Percentiles rank a stretch among this genome's conserved stretches.
These are phyloP conservation scores for Spea hammondii DNA, from an alignment of 2,797 vertebrate genomes.

Conservation along the genomic window DNA sequence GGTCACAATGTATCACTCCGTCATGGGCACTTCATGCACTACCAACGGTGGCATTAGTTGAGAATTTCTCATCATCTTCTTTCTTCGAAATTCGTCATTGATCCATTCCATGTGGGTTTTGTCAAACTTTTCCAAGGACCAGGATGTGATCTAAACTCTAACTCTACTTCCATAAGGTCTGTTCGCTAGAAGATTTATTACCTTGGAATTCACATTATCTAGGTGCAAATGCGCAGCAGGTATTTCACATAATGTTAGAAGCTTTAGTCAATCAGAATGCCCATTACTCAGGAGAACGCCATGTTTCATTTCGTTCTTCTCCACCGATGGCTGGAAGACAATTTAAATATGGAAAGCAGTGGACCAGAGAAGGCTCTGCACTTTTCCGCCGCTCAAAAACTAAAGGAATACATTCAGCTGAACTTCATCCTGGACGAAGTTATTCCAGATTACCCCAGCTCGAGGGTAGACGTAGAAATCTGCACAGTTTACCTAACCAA, in stretches of 20 bases:
- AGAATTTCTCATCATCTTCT: not conserved
- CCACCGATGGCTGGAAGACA: constrained; percentile 80
- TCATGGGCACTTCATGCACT: not conserved
- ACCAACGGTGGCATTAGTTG: constrained; percentile 41
- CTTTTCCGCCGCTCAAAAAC: constrained; percentile 83
- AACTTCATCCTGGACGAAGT: constrained; percentile 81
- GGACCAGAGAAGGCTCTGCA: constrained; percentile 70
- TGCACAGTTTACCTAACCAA: constrained; percentile 80
- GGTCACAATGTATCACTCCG: not conserved
- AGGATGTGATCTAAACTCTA: not conserved
- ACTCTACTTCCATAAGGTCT: not conserved
- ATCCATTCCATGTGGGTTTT: not conserved
- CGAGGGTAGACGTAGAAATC: constrained; percentile 76
- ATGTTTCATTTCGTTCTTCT: constrained; percentile 82
- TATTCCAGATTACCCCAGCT: constrained; percentile 49
- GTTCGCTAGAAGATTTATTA: not conserved
- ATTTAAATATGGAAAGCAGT: constrained; percentile 61
- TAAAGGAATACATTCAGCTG: constrained; percentile 90
- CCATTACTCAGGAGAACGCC: constrained; percentile 94
- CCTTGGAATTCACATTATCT: not conserved
- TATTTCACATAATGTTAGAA: constrained; percentile 69
- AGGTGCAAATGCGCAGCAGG: not conserved
- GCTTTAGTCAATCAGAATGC: constrained; percentile 75
- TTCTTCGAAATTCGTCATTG: not conserved
- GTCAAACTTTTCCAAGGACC: constrained; percentile 41